Percentiles rank a stretch among this genome's conserved stretches.
These are phyloP conservation scores for Nibea coibor DNA, from an alignment of 2,113 vertebrate genomes.

Conservation along the genomic window DNA sequence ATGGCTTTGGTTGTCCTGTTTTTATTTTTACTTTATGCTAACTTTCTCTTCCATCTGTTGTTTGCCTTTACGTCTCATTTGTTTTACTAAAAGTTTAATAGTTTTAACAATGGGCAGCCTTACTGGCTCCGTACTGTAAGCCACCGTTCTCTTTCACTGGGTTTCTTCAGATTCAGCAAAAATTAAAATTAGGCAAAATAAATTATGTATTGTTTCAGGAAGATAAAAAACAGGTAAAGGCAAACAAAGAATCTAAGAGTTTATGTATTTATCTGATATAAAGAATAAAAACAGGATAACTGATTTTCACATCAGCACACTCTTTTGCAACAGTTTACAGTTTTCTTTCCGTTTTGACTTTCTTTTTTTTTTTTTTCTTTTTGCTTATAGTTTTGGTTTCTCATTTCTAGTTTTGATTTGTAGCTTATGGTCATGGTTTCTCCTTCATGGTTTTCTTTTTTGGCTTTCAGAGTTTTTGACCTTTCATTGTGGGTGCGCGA, in stretches of 20 bases:
- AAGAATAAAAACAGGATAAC: slow-evolving; percentile 20
- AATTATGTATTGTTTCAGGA: neutral
- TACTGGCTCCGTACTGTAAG: slow-evolving; percentile 1
- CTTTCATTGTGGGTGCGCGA: neutral
- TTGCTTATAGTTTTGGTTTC: slow-evolving; percentile 58
- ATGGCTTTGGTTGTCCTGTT: slow-evolving; percentile 9
- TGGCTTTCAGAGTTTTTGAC: slow-evolving; percentile 48
- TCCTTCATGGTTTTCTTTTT: slow-evolving; percentile 54
- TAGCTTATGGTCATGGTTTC: slow-evolving; percentile 59
- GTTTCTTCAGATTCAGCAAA: neutral
- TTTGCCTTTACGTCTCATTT: slow-evolving; percentile 49
- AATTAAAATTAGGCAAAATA: neutral
- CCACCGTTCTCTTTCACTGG: too few relatives aligned
- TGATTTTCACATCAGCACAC: slow-evolving; percentile 47
- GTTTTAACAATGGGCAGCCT: neutral
- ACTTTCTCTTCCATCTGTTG: slow-evolving; percentile 15
- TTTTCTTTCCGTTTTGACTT: slow-evolving; percentile 27
- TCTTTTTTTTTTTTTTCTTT: slow-evolving; percentile 1
- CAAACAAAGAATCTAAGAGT: neutral
- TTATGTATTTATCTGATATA: neutral
- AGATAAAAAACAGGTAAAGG: slow-evolving; percentile 37
- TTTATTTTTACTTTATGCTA: neutral
- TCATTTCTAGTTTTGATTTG: slow-evolving; percentile 62
- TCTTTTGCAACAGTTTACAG: slow-evolving; percentile 49
- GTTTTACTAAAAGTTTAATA: neutral